Conservation (phyloP, 1,140 invertebrate genomes). For the Caerostris extrusa region DNA sequence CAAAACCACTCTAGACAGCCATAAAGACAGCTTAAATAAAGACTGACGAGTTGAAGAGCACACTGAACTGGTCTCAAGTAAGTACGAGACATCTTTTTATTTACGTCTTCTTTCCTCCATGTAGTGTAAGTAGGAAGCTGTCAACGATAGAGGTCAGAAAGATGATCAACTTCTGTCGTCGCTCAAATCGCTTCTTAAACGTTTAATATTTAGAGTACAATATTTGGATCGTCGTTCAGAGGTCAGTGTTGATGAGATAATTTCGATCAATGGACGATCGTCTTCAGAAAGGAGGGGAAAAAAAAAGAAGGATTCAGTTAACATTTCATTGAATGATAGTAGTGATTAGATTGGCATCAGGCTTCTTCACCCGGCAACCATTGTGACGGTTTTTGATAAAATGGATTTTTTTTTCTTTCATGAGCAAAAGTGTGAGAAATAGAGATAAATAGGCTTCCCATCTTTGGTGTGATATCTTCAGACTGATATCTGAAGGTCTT, state of each 20-base stretch:
- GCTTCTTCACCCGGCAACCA: no score
- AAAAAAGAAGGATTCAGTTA: neutral
- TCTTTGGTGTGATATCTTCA: no score
- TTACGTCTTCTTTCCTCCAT: neutral
- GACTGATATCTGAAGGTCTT: no score
- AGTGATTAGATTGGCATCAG: neutral
- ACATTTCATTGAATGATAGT: neutral
- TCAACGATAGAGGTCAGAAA: neutral
- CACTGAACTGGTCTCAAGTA: neutral
- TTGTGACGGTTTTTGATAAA: no score
- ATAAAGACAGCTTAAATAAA: neutral
- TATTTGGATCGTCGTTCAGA: conserved; percentile 21
- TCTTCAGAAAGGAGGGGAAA: neutral
- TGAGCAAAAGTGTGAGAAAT: neutral
- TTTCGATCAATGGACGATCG: neutral
- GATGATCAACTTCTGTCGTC: neutral
- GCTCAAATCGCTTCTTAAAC: conserved; percentile 17
- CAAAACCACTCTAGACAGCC: no score
- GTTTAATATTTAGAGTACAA: conserved; percentile 25
- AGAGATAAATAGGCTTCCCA: neutral
- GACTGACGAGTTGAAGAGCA: neutral
- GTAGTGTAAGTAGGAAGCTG: conserved; percentile 11
- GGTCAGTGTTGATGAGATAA: conserved; percentile 12
- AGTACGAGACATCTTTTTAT: neutral
- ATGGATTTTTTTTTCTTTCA: neutral